Evolutionary conservation across 2,797 vertebrate genomes (phyloP).

Genomic region (Melopsittacus undulatus): DNA sequence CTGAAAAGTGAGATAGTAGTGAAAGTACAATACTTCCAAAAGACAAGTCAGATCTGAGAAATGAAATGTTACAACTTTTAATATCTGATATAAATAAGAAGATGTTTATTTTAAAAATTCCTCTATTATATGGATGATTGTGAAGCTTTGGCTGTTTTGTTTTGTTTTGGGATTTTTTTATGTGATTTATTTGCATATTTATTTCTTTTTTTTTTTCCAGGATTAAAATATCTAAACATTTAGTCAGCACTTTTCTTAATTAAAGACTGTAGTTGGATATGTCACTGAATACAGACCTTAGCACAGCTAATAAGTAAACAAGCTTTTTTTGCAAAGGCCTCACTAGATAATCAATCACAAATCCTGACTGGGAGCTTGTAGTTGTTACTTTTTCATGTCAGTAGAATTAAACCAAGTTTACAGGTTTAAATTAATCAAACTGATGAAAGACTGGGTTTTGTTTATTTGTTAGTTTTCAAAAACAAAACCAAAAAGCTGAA

Average conservation of each 20-base stretch:
- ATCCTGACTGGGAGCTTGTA: constrained; percentile 23
- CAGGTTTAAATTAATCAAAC: constrained; percentile 47
- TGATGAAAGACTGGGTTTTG: not conserved
- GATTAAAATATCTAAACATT: constrained; percentile 12
- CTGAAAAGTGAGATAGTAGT: not conserved
- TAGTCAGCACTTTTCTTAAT: constrained; percentile 18
- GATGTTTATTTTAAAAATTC: not conserved
- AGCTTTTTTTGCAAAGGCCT: constrained; percentile 40
- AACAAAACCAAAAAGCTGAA: not conserved
- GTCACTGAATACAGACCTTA: constrained; percentile 42
- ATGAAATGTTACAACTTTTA: not conserved
- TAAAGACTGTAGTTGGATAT: constrained; percentile 23
- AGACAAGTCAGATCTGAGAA: not conserved
- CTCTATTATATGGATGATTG: not conserved
- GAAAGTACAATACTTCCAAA: not conserved
- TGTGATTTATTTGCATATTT: not conserved
- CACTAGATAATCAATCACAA: constrained; percentile 47
- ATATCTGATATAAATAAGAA: not conserved
- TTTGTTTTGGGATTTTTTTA: not conserved
- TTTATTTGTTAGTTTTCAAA: not conserved
- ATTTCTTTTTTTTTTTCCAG: not conserved
- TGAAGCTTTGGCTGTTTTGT: not conserved
- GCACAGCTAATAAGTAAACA: constrained; percentile 58
- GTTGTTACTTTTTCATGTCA: constrained; percentile 32
- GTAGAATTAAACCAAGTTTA: constrained; percentile 31